Evolutionary conservation across 2,113 vertebrate genomes (phyloP), one percentile per base, ranked within the genome.

Genomic region (Arizona elegans): DNA sequence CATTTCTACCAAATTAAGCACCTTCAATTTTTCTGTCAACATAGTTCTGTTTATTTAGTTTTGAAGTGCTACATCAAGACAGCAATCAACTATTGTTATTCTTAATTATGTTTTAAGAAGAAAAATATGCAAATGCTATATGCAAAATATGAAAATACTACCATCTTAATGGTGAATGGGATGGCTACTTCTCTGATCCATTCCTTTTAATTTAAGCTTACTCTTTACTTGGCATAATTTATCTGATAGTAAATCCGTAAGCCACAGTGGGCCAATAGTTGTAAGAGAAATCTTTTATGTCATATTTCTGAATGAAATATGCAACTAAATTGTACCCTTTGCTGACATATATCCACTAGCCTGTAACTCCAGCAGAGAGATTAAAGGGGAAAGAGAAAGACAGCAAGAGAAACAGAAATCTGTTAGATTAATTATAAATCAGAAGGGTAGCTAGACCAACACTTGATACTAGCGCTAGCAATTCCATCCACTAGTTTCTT

Each of bases 351-450:
- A 90, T 91, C 1, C n/a, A 8, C 6, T 95, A 38, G 65, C 81
- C 65, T 93, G 26, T 2, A 96, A 89, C 81, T 93, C 29, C 88
- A 62, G 70, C 24, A 62, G 55, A 17, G n/a, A 89, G 55, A 59
- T 29, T 24, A 7, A 47, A 54, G 52, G 38, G 8, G 54, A 94
- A 93, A 93, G 89, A 12, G 59, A 52, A 90, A 58, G 4, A 52
- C 10, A 90, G 9, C 55, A 90, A 92, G 62, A 89, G 75, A 21
- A 81, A 86, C 58, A 94, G 55, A 95, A 95, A 13, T 90, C n/a
- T 55, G 56, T 89, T 93, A 43, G 87, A 29, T 96, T 92, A 95
- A 96, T 53, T 88, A 56, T 91, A 90, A 96, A n/a, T 92, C 91
- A 95, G 94, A 92, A 7, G 81, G 33, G 23, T 93, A 86, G 87